phyloP scores from a whole-genome alignment of 2,797 vertebrate genomes.

The Bradypodion ventrale region DNA sequence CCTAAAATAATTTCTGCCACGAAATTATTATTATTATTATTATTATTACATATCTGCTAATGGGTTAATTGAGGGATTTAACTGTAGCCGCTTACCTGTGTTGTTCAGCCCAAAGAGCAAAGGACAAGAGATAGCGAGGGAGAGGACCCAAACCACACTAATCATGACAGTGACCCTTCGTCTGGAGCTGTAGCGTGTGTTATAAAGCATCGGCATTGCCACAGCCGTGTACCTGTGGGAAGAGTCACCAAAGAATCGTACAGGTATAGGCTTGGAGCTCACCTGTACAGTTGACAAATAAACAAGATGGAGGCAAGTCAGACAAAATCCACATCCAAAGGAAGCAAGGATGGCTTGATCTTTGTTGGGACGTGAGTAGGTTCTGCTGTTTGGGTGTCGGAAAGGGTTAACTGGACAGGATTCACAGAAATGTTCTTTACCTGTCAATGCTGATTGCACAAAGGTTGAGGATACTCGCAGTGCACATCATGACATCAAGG shows the following conservation, averaged over 20 bases:
- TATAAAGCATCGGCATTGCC: constrained; percentile 99
- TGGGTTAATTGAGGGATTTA: too few relatives aligned
- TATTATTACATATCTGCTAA: too few relatives aligned
- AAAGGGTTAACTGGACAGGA: background rate
- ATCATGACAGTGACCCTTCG: constrained; percentile 97
- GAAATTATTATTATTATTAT: too few relatives aligned
- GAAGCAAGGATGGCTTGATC: background rate
- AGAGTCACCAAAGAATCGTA: background rate
- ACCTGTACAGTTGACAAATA: background rate
- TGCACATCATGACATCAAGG: constrained; percentile 99
- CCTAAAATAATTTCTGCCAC: too few relatives aligned
- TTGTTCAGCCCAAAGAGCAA: constrained; percentile 96
- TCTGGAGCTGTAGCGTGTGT: constrained; percentile 97
- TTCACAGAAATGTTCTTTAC: constrained; percentile 73
- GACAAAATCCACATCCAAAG: background rate
- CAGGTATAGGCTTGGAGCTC: background rate
- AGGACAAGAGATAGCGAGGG: constrained; percentile 97
- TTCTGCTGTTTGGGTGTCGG: background rate
- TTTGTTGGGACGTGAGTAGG: too few relatives aligned
- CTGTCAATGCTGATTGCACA: constrained; percentile 99
- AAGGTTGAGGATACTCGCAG: constrained; percentile 98
- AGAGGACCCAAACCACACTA: constrained; percentile 94
- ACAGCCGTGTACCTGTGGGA: constrained; percentile 92
- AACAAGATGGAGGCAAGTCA: background rate
- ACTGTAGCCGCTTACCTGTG: constrained; percentile 84